Evolutionary conservation across 2,113 vertebrate genomes (phyloP), one percentile per base, ranked within the genome.

Genomic region (Zeus faber): DNA sequence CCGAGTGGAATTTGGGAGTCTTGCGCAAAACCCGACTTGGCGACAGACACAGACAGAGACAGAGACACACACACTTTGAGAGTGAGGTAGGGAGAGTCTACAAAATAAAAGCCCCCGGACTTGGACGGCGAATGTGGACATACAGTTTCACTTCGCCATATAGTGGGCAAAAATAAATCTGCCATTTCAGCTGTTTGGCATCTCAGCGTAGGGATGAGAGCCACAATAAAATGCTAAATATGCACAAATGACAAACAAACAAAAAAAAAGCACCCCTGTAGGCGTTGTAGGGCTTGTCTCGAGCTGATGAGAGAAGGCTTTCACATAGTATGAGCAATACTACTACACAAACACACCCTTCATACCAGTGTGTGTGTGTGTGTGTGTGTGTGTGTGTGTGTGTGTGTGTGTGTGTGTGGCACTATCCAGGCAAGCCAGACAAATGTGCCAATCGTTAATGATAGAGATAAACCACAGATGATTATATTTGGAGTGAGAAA

Each of bases 371-470:
- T 2, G 20, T 2, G 25, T 14, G 5, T 24, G 51, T 20, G 20
- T 7, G 50, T 26, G 26, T 47, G 14, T 41, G 49, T 21, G 20
- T 13, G 10, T n/a, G 29, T 40, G 51, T 7, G 23, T 2, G 24
- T 6, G 10, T 23, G 51, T 20, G 23, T 11, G 52, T 26, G 29
- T 49, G 18, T 45, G 50, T 21, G 22, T n/a, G 14, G n/a, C n/a
- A n/a, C n/a, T n/a, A n/a, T n/a, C n/a, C 16, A 6, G 51, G 22
- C 40, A 56, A 54, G 49, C 40, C 33, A 58, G 56, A 72, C 58
- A 31, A 47, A 53, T 59, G 66, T 54, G 70, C 57, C 65, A 63
- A 48, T 21, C 1, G 48, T 59, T 75, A 73, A 79, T 77, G 64
- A 74, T 6, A 73, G 71, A 58, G 49, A 39, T 23, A 9, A 45